Conservation (phyloP, 2,888 invertebrate species). For the Melieria crassipennis region DNA sequence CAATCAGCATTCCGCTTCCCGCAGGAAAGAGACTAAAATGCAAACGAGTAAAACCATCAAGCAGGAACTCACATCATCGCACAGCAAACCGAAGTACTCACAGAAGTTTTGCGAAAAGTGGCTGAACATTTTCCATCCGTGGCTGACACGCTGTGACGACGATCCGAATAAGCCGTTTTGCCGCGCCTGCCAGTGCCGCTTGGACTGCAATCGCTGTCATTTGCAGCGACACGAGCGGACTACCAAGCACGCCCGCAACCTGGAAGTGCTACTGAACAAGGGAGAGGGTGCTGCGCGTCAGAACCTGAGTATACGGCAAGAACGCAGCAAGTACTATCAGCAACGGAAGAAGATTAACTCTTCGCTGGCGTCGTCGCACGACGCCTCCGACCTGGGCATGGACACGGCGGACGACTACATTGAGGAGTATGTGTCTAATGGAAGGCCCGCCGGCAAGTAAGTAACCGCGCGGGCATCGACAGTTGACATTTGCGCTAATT, state of each 20-base stretch:
- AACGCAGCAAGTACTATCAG: slow-evolving; percentile 58
- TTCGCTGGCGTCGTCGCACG: slow-evolving; percentile 42
- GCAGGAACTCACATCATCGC: slow-evolving; percentile 37
- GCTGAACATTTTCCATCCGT: slow-evolving; percentile 60
- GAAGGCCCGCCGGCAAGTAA: slow-evolving; percentile 26
- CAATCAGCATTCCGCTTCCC: slow-evolving; percentile 22
- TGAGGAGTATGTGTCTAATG: slow-evolving; percentile 39
- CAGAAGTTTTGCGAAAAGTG: slow-evolving; percentile 62
- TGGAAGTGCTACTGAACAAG: slow-evolving; percentile 54
- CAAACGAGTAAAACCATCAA: slow-evolving; percentile 45
- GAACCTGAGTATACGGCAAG: slow-evolving; percentile 56
- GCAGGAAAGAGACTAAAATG: slow-evolving; percentile 57
- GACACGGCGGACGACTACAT: slow-evolving; percentile 42
- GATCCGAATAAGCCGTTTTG: slow-evolving; percentile 61
- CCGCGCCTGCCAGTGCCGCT: slow-evolving; percentile 56
- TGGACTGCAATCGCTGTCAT: slow-evolving; percentile 63
- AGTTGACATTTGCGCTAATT: neutral
- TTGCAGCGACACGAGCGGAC: slow-evolving; percentile 59
- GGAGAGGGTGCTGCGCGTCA: slow-evolving; percentile 55
- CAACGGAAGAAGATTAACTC: slow-evolving; percentile 48
- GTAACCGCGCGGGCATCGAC: neutral
- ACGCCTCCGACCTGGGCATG: slow-evolving; percentile 43
- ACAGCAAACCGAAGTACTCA: slow-evolving; percentile 53
- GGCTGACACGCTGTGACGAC: slow-evolving; percentile 54
- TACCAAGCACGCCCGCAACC: slow-evolving; percentile 58